Conservation (phyloP, 2,888 invertebrate genomes). For the Eristalinus sepulchralis region DNA sequence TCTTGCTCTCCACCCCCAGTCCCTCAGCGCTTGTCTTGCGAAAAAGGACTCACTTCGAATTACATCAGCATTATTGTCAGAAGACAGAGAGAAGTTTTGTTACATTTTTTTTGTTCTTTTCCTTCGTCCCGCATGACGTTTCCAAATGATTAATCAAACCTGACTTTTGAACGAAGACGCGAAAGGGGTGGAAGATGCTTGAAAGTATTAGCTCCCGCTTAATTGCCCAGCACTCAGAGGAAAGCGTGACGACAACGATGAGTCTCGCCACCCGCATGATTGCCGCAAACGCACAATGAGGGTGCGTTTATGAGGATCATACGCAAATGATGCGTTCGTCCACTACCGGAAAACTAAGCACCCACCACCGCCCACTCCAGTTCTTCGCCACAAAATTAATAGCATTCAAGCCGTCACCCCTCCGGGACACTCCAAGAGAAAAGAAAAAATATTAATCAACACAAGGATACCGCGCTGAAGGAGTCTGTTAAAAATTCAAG, state of each 20-base stretch:
- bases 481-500: slow-evolving; percentile 59
- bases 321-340: slow-evolving; percentile 61
- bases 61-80: too few relatives aligned
- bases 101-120: slow-evolving; percentile 2
- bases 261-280: slow-evolving; percentile 63
- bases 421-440: neutral
- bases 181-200: slow-evolving; percentile 32
- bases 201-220: slow-evolving; percentile 48
- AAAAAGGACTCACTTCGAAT: neutral
- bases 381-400: slow-evolving; percentile 75
- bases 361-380: slow-evolving; percentile 6
- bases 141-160: slow-evolving; percentile 68
- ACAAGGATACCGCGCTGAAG: neutral
- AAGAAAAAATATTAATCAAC: slow-evolving; percentile 59
- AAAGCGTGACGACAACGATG: slow-evolving; percentile 48
- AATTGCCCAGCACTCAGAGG: slow-evolving; percentile 51
- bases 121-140: slow-evolving; percentile 62
- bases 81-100: neutral
- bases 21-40: neutral
- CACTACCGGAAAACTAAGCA: slow-evolving; percentile 47
- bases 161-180: slow-evolving; percentile 42
- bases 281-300: slow-evolving; percentile 50
- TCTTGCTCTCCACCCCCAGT: slow-evolving; percentile 35
- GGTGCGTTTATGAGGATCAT: slow-evolving; percentile 38
- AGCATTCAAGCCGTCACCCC: slow-evolving; percentile 74